A percentile compares a stretch with the other conserved stretches of the same genome.
Evolutionary conservation across 2,113 vertebrate species (phyloP).

Genomic region (Syngnathus typhle): DNA sequence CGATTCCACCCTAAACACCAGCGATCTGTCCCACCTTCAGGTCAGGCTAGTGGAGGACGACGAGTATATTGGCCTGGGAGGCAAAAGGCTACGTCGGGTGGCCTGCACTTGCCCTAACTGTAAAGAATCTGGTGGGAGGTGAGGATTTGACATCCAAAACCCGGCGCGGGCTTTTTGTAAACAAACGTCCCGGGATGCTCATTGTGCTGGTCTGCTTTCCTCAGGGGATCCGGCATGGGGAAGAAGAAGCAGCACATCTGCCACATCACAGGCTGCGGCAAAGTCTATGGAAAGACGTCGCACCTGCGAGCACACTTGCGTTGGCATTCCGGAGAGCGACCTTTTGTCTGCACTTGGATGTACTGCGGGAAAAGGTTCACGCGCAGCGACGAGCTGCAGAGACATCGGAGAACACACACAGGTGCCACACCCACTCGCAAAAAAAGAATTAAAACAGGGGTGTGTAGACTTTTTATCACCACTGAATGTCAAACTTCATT

Average conservation of each 20-base stretch:
- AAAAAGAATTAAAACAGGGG: too few species aligned
- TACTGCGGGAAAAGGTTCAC: constrained; percentile 99
- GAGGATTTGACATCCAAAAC: constrained; percentile 29
- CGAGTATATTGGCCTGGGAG: constrained; percentile 88
- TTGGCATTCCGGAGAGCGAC: constrained; percentile 98
- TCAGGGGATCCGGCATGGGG: constrained; percentile 88
- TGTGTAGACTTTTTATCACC: too few species aligned
- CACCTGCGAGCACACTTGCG: constrained; percentile 97
- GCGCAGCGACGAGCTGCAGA: constrained; percentile 95
- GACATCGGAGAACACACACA: constrained; percentile 97
- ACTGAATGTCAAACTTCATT: too few species aligned
- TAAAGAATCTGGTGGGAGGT: constrained; percentile 97
- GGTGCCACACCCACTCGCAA: constrained; percentile 64
- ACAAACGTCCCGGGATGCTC: not conserved
- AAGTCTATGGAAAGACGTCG: constrained; percentile 98
- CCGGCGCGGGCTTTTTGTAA: not conserved
- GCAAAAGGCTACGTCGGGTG: constrained; percentile 92
- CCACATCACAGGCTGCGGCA: constrained; percentile 95
- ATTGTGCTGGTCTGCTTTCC: constrained; percentile 30
- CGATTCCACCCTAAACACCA: constrained; percentile 93
- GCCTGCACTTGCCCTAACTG: constrained; percentile 98
- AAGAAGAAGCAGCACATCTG: constrained; percentile 99
- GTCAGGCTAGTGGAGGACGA: constrained; percentile 93
- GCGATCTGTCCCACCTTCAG: constrained; percentile 90
- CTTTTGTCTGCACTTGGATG: constrained; percentile 98